Conservation (phyloP, 2,113 vertebrate species). For the Sturnira hondurensis region DNA sequence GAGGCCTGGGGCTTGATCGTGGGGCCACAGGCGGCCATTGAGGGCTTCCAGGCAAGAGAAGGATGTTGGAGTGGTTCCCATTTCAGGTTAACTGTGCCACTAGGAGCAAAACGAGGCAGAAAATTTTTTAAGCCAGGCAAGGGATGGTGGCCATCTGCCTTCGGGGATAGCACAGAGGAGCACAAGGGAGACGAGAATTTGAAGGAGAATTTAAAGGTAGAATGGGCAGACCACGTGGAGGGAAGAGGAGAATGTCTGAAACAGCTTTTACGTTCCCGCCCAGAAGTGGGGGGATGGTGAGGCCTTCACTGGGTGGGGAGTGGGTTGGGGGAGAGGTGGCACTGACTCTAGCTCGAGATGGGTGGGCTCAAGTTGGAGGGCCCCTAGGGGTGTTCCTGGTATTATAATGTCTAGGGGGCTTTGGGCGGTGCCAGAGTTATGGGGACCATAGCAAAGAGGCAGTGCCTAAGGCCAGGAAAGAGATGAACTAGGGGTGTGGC, state of each 20-base stretch:
- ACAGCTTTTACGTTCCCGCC: background rate
- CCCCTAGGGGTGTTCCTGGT: background rate
- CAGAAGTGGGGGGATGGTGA: background rate
- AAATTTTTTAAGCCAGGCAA: background rate
- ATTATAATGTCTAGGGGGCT: background rate
- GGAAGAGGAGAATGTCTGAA: background rate
- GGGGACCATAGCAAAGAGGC: background rate
- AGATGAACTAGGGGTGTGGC: accelerated
- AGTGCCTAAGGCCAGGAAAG: background rate
- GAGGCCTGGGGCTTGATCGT: too few species aligned
- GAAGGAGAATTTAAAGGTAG: background rate
- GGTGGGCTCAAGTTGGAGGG: background rate
- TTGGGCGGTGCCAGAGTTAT: background rate
- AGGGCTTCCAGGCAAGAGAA: background rate
- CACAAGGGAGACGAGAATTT: background rate
- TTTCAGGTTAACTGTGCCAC: background rate
- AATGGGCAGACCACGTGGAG: background rate
- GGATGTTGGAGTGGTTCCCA: background rate
- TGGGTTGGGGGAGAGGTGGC: background rate
- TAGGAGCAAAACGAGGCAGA: background rate
- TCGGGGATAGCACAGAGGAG: background rate
- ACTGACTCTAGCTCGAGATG: background rate
- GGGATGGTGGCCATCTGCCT: background rate
- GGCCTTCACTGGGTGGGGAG: background rate
- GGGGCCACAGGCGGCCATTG: background rate